Evolutionary conservation across 2,888 invertebrate genomes (phyloP), one percentile per base, ranked within the genome.

Genomic region (Gonocerus acuteangulatus): DNA sequence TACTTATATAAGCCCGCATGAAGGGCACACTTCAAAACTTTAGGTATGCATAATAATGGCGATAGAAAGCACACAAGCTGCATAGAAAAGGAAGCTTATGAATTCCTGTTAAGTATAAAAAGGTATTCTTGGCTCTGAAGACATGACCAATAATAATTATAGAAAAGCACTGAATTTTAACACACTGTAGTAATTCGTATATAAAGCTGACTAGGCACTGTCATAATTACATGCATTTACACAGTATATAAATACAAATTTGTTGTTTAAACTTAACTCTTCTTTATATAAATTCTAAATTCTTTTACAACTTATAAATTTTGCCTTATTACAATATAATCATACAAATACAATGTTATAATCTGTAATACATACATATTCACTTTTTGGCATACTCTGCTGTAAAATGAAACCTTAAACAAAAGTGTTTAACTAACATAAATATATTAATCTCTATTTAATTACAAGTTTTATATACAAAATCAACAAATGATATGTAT

Each of bases 191-290:
- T 52, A 61, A 62, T 62, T 58, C 22, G 18, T 49, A 39, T 44
- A 42, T 60, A 22, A 65, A 65, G 62, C 65, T 65, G 62, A 62
- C 65, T 65, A 65, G 65, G 65, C 65, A 65, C 65, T 65, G 62
- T 60, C 48, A 58, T 63, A 63, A 54, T 34, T 47, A 61, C 32
- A 57, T 48, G 59, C 59, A 7, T 47, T 47, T n/a, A 45, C 18
- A 57, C 18, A 16, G 34, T 13, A 47, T 22, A 60, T 52, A 60
- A 59, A 59, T 60, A 60, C 59, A 34, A 49, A 44, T 52, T 49
- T 44, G 48, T 62, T 19, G 48, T 48, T 22, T 39, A 27, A 27
- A n/a, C n/a, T 7, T 58, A 19, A 32, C 47, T 36, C 32, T 36
- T 47, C n/a, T 47, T 27, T 56, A 57, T 45, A 45, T 27, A 48